These are phyloP conservation scores for Drosophila gunungcola DNA, from an alignment of 1,140 invertebrate species.

Conservation along the genomic window DNA sequence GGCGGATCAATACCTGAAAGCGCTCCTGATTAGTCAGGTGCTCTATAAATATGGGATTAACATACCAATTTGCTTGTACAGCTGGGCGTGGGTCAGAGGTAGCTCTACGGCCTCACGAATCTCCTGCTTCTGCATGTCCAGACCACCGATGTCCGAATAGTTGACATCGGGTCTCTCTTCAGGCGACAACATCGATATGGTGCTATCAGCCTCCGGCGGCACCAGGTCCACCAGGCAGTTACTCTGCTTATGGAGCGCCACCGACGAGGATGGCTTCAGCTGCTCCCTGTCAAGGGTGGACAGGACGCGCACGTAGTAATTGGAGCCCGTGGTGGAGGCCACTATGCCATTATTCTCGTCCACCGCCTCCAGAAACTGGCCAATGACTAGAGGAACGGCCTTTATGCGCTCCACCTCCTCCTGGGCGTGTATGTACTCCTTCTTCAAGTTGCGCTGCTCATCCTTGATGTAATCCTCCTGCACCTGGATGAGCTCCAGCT, in stretches of 20 bases:
- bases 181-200: constrained; percentile 95
- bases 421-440: constrained; percentile 98
- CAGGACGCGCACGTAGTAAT: constrained; percentile 98
- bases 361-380: constrained; percentile 98
- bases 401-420: constrained; percentile 99
- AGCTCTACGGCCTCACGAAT: constrained; percentile 99
- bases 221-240: constrained; percentile 98
- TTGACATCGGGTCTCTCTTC: constrained; percentile 99
- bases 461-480: constrained; percentile 99
- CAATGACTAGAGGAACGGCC: constrained; percentile 98
- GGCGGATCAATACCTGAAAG: constrained; percentile 93
- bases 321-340: constrained; percentile 93
- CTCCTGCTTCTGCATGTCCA: constrained; percentile 99
- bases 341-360: constrained; percentile 98
- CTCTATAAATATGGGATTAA: background rate
- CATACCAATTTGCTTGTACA: constrained; percentile 97
- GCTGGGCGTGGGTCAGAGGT: constrained; percentile 98
- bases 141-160: constrained; percentile 99
- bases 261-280: constrained; percentile 97
- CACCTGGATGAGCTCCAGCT: constrained; percentile 85
- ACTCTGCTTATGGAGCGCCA: constrained; percentile 98
- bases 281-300: constrained; percentile 97
- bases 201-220: constrained; percentile 98
- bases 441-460: constrained; percentile 98
- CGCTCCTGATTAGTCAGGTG: background rate